Evolutionary conservation across 2,888 invertebrate genomes (phyloP).

Genomic region (Lepidochrysops patricia): DNA sequence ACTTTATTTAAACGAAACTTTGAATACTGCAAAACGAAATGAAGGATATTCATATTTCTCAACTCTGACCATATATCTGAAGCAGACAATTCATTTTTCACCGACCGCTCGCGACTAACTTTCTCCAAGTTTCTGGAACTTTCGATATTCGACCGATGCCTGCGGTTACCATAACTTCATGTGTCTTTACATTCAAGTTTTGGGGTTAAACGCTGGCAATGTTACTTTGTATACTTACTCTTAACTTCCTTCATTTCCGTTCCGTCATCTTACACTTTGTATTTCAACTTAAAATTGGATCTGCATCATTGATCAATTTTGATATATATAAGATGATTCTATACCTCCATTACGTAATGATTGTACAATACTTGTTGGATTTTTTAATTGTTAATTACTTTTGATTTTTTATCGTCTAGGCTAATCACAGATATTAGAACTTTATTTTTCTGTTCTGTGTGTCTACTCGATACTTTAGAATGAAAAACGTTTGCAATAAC

Average conservation of each 20-base stretch:
- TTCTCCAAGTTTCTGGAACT: conserved; percentile 51
- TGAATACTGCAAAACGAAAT: neutral
- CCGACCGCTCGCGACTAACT: conserved; percentile 48
- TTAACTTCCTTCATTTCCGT: neutral
- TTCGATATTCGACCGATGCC: conserved; percentile 51
- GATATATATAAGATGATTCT: too few species aligned
- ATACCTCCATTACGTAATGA: too few species aligned
- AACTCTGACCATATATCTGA: conserved; percentile 62
- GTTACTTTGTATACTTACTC: neutral
- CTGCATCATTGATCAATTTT: too few species aligned
- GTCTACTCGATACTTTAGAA: neutral
- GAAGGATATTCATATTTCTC: conserved; percentile 20
- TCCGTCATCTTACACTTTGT: neutral
- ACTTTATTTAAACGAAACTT: neutral
- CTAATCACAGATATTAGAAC: too few species aligned
- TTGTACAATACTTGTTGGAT: too few species aligned
- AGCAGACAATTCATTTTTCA: conserved; percentile 72
- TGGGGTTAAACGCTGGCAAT: neutral
- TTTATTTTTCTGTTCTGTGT: too few species aligned
- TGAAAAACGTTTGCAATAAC: neutral
- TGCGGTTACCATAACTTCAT: conserved; percentile 39
- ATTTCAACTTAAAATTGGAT: too few species aligned
- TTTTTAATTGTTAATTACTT: too few species aligned
- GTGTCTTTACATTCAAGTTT: conserved; percentile 25
- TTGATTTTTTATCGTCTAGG: too few species aligned